Evolutionary conservation across 53 echinoderm and acorn worm species (phyloP).

Genomic region (Hippasteria phrygiana): DNA sequence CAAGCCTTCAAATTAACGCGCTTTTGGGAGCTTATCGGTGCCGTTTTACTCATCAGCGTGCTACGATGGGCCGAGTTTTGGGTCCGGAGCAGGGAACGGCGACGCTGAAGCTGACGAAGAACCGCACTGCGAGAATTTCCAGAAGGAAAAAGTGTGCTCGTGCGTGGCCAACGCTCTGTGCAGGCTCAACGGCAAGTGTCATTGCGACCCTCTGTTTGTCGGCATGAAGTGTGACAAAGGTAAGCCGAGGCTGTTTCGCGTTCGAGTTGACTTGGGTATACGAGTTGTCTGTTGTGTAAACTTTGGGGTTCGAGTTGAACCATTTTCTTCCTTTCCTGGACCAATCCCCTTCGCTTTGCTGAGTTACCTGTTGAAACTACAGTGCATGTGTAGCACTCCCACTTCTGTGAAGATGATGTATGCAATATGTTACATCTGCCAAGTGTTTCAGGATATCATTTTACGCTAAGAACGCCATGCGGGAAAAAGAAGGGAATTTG

Average conservation of each 20-base stretch:
- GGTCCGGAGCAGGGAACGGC: slow-evolving; percentile 49
- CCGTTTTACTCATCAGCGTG: slow-evolving; percentile 13
- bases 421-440: no score
- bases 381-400: no score
- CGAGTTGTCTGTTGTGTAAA: no score
- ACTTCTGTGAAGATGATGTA: no score
- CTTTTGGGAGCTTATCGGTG: not conserved
- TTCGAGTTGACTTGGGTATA: no score
- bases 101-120: slow-evolving; percentile 50
- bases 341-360: no score
- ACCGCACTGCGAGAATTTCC: slow-evolving; percentile 8
- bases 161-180: slow-evolving; percentile 34
- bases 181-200: not conserved
- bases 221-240: slow-evolving; percentile 53
- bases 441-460: no score
- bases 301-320: no score
- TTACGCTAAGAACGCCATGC: no score
- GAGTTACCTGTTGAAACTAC: no score
- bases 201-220: slow-evolving; percentile 1
- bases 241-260: not conserved
- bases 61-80: slow-evolving; percentile 1
- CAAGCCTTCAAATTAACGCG: not conserved
- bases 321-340: no score
- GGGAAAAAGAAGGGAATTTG: no score
- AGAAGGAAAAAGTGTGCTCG: not conserved